phyloP scores from a whole-genome alignment of 2,888 invertebrate genomes.

The Dasysyrphus albostriatus region DNA sequence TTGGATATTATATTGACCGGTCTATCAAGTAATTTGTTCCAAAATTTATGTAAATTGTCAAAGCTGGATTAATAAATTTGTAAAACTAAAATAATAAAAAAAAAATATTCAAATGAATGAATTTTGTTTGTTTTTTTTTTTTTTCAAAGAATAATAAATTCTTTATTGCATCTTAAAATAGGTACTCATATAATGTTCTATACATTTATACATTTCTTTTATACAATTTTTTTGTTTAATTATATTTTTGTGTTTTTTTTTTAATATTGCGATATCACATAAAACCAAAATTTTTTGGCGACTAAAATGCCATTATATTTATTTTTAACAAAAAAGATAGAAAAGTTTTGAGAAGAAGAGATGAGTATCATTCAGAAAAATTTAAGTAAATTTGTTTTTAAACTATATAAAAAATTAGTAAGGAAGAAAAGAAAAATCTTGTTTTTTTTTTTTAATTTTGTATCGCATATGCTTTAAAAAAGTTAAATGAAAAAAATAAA shows the following conservation, averaged over 20 bases:
- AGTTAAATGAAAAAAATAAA: background rate
- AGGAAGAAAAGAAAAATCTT: background rate
- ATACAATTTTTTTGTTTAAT: constrained; percentile 55
- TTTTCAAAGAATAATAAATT: constrained; percentile 82
- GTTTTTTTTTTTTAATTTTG: constrained; percentile 54
- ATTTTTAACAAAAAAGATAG: constrained; percentile 10
- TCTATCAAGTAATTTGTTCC: background rate
- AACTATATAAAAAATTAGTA: constrained; percentile 55
- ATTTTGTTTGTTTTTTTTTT: constrained; percentile 8
- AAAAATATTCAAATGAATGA: constrained; percentile 31
- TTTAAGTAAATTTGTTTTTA: constrained; percentile 6
- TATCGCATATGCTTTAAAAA: constrained; percentile 75
- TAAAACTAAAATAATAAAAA: background rate
- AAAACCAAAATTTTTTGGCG: constrained; percentile 79
- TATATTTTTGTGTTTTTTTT: constrained; percentile 76
- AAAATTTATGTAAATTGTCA: background rate
- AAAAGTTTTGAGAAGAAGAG: constrained; percentile 43
- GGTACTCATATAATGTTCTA: constrained; percentile 79
- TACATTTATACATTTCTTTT: constrained; percentile 77
- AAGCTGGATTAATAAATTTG: background rate
- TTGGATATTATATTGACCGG: background rate
- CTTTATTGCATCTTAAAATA: constrained; percentile 81
- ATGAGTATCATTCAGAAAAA: constrained; percentile 73
- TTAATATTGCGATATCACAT: constrained; percentile 81
- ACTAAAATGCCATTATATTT: constrained; percentile 47